A percentile compares a stretch with the other conserved stretches of the same genome.
Evolutionary conservation across 2,888 invertebrate species (phyloP).

Genomic region (Cheilosia scutellata): DNA sequence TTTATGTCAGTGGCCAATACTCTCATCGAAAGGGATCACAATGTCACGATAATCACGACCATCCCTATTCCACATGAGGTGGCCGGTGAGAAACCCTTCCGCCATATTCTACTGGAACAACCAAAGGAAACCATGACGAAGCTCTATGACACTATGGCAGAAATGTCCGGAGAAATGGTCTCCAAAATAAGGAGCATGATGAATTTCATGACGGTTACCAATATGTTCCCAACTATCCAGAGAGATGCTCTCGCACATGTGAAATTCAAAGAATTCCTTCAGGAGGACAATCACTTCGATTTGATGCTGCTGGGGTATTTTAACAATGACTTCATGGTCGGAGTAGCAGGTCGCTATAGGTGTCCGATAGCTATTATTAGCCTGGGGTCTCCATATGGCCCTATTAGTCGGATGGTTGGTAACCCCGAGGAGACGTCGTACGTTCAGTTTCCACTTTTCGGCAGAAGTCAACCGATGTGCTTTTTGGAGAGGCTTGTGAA

Average conservation of each 20-base stretch:
- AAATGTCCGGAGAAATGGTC: neutral
- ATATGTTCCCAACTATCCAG: constrained; percentile 28
- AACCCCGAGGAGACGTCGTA: constrained; percentile 55
- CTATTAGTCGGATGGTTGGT: constrained; percentile 52
- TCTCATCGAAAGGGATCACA: constrained; percentile 77
- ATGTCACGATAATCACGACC: constrained; percentile 78
- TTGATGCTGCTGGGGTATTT: constrained; percentile 60
- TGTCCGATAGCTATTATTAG: constrained; percentile 40
- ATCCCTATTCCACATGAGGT: constrained; percentile 37
- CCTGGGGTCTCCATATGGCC: constrained; percentile 27
- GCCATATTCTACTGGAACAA: constrained; percentile 33
- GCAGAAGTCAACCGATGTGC: constrained; percentile 48
- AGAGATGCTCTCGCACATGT: constrained; percentile 12
- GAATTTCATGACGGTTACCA: neutral
- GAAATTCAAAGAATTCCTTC: constrained; percentile 29
- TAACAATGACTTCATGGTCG: constrained; percentile 70
- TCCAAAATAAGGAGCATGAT: constrained; percentile 20
- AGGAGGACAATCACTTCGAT: constrained; percentile 57
- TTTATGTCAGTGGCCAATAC: constrained; percentile 77
- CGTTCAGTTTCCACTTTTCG: constrained; percentile 50
- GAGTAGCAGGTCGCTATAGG: constrained; percentile 46
- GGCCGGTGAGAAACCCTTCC: constrained; percentile 7
- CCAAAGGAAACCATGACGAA: neutral
- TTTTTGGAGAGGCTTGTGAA: constrained; percentile 36
- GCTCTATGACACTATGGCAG: neutral